Conservation (phyloP, 2,888 invertebrate species). For the Tuberolachnus salignus region DNA sequence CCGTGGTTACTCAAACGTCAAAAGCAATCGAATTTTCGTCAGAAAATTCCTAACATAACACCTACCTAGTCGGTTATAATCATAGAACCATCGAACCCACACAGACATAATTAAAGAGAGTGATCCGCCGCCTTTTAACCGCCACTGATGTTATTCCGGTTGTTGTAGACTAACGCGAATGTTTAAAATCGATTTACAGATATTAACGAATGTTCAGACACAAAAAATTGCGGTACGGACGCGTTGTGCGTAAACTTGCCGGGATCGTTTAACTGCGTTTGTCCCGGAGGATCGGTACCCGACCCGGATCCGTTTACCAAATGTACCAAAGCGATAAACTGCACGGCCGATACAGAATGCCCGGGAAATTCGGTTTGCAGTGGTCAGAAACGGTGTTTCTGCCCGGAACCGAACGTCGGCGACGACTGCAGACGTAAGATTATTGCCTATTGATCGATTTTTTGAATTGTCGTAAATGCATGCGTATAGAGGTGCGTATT, state of each 20-base stretch:
- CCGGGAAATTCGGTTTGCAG: slow-evolving; percentile 90
- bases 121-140: too few relatives aligned
- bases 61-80: too few relatives aligned
- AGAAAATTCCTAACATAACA: too few relatives aligned
- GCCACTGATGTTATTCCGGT: too few relatives aligned
- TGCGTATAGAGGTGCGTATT: too few relatives aligned
- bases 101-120: too few relatives aligned
- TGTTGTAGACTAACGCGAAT: too few relatives aligned
- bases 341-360: slow-evolving; percentile 77
- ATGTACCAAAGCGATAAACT: slow-evolving; percentile 82
- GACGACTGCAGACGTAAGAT: slow-evolving; percentile 88
- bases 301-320: slow-evolving; percentile 83
- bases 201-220: slow-evolving; percentile 78
- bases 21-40: too few relatives aligned
- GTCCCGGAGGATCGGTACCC: slow-evolving; percentile 80
- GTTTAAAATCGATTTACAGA: slow-evolving; percentile 64
- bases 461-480: too few relatives aligned
- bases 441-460: not conserved
- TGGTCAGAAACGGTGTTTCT: slow-evolving; percentile 76
- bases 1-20: too few relatives aligned
- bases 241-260: slow-evolving; percentile 80
- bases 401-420: slow-evolving; percentile 89
- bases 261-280: slow-evolving; percentile 79
- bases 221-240: slow-evolving; percentile 77
- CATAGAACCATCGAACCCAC: too few relatives aligned